phyloP scores from a whole-genome alignment of 1,140 invertebrate species.

The Mercenaria mercenaria region DNA sequence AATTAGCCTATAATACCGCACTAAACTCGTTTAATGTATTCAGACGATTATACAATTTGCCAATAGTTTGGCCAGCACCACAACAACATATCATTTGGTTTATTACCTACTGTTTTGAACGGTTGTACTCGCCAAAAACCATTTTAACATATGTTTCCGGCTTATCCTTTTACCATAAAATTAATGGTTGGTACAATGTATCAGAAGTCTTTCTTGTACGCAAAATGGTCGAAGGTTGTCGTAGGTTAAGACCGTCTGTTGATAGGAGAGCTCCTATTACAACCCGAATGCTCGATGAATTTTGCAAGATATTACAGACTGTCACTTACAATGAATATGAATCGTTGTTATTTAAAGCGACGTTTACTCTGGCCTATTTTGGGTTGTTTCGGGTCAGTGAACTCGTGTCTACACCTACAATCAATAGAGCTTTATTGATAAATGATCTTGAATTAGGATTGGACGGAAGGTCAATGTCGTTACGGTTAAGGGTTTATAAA shows the following conservation, averaged over 20 bases:
- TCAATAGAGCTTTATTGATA: background rate
- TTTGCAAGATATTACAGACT: background rate
- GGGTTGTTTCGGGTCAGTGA: background rate
- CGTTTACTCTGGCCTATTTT: background rate
- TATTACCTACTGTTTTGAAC: background rate
- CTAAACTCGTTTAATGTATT: constrained; percentile 16
- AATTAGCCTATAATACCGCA: constrained; percentile 24
- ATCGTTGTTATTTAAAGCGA: background rate
- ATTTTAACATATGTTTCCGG: background rate
- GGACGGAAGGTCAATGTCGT: background rate
- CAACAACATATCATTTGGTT: background rate
- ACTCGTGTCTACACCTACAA: background rate
- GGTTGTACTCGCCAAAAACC: background rate
- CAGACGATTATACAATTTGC: background rate
- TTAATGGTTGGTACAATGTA: background rate
- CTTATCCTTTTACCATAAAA: background rate
- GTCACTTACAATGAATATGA: background rate
- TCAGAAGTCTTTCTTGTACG: background rate
- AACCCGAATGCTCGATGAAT: background rate
- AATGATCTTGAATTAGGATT: background rate
- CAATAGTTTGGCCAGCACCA: background rate
- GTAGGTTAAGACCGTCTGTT: background rate
- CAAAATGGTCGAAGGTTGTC: background rate
- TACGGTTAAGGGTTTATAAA: background rate
- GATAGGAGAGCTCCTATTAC: background rate